Base-by-base conservation (phyloP, 1,140 invertebrate species). In the Pararge aegeria region DNA sequence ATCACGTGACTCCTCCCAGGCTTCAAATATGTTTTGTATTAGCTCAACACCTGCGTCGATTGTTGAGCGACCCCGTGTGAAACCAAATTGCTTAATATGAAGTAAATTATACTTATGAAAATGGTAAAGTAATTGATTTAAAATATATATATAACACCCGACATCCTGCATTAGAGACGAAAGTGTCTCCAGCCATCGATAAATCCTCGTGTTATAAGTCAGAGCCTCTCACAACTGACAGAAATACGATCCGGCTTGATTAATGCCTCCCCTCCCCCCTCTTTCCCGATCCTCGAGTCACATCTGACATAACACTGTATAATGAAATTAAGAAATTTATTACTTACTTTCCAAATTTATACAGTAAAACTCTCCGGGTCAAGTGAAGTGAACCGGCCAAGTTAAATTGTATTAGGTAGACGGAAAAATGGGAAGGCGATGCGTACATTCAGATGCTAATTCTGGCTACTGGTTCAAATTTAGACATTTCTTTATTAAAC, bases 311-410 rank as follows among this genome's bases (percentile, higher is more conserved):
- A 21, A 42, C 40, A 49, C 40, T 29, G 53, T 55, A 30, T 56
- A 48, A 56, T 56, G 55, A 56, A 49, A 56, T 56, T 46, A 37
- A 29, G 18, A 37, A 56, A 56, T 56, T 56, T 49, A 49, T 56
- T 56, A 56, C 55, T 56, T 56, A 56, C 55, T 46, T 46, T 46
- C 42, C 55, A 29, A 56, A 56, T 49, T 49, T 56, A 30, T 6
- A 10, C 24, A 20, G 40, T 34, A 55, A 55, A 56, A 37, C 7
- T 20, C 10, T 30, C 5, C 27, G 49, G 30, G 49, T 18, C 27
- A 9, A n/a, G n/a, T n/a, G n/a, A n/a, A 55, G 3, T 20, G 54
- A 30, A n/a, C 15, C 40, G 16, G 20, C 38, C 16, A 54, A 40
- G 52, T 54, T 54, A 42, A 24, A 42, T 54, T 42, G 46, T 29